Percentiles rank a stretch among this genome's conserved stretches.
Evolutionary conservation across 2,113 vertebrate genomes (phyloP).

Genomic region (Saiga tatarica): DNA sequence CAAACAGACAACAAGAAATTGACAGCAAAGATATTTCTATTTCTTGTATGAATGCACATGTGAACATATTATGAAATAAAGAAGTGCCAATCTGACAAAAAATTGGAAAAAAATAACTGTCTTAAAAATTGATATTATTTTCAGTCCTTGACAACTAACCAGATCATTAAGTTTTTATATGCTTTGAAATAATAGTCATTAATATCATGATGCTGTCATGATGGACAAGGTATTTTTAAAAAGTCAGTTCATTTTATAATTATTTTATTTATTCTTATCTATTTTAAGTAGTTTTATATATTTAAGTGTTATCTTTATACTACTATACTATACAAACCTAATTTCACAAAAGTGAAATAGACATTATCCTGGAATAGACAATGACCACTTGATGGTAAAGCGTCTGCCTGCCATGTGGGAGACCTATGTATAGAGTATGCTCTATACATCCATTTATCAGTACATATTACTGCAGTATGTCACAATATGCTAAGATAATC

Average conservation of each 20-base stretch:
- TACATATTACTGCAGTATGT: neutral
- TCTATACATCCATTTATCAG: neutral
- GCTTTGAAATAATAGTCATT: neutral
- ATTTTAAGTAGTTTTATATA: neutral
- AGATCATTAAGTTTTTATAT: neutral
- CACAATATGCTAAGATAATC: neutral
- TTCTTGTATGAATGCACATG: neutral
- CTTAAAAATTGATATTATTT: neutral
- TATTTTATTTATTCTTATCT: neutral
- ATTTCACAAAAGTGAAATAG: neutral
- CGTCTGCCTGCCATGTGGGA: too few species aligned
- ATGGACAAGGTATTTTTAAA: neutral
- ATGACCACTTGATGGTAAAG: too few species aligned
- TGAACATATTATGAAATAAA: neutral
- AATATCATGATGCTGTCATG: neutral
- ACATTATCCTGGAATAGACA: neutral
- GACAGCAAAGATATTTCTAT: neutral
- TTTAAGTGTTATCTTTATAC: neutral
- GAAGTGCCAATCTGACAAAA: neutral
- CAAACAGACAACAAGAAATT: neutral
- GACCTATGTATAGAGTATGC: neutral
- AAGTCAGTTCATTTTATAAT: neutral
- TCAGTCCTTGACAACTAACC: neutral
- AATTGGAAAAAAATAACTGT: neutral
- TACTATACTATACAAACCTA: neutral